These are phyloP conservation scores for Indri indri DNA, from an alignment of 2,113 vertebrate species.

Conservation along the genomic window DNA sequence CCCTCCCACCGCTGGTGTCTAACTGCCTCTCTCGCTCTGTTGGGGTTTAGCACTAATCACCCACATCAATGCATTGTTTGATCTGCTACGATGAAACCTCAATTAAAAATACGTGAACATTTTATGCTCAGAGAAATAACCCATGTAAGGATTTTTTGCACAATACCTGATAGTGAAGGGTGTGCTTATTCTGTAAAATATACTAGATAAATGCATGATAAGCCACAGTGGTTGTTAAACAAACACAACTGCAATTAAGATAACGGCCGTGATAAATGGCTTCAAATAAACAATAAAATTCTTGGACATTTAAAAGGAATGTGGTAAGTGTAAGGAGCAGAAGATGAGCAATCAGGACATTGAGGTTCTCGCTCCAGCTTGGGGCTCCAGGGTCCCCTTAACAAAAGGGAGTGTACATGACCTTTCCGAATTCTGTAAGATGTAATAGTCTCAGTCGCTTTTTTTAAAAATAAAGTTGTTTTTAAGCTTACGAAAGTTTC, in stretches of 20 bases:
- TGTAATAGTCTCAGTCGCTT: not conserved
- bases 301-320: not conserved
- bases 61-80: not conserved
- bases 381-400: not conserved
- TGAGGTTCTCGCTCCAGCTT: not conserved
- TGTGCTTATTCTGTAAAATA: not conserved
- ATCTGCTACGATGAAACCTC: not conserved
- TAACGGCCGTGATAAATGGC: not conserved
- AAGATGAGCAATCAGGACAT: not conserved
- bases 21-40: not conserved
- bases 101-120: not conserved
- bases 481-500: conserved; percentile 1
- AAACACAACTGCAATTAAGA: not conserved
- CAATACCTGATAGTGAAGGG: not conserved
- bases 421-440: not conserved
- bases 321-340: not conserved
- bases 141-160: not conserved
- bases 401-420: not conserved
- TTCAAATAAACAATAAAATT: not conserved
- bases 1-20: not conserved
- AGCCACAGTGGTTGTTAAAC: not conserved
- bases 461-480: not conserved
- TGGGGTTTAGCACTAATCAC: not conserved
- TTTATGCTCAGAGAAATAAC: conserved; percentile 33
- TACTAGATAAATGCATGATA: not conserved